Evolutionary conservation across 1,140 invertebrate genomes (phyloP), one percentile per base, ranked within the genome.

Genomic region (Trichonephila clavipes): DNA sequence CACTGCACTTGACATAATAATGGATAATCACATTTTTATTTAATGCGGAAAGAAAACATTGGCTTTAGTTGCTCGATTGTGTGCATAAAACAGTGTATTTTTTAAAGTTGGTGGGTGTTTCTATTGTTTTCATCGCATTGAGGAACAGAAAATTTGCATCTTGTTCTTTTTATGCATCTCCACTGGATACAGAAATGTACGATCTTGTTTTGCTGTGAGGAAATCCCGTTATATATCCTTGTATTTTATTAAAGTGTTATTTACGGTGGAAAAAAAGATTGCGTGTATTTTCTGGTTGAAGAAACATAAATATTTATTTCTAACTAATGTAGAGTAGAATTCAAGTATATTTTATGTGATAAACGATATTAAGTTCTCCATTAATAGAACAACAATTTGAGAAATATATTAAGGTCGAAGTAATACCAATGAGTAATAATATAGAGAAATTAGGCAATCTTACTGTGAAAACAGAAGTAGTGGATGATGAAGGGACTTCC

Each of bases 401-500:
- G 7, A 51, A 85, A 58, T 58, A 72, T 77, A 18, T 12, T 18
- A 18, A 40, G 12, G 6, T 34, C 34, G 24, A 59, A 85, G 12
- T 61, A 59, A 6, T 59, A 59, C 51, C 8, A 28, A 90, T 90
- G 89, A 90, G 72, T 77, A 21, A 19, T 40, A 85, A 24, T 85
- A 72, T 85, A 24, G 90, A 92, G 40, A 92, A 92, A 85, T 40
- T 83, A 34, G 90, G 90, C 5, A 77, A 83, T n/a, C 19, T 92
- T 18, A 83, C 62, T 12, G 28, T 92, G 62, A 92, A 92, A 85
- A 92, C 90, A 21, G 90, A 92, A 58, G 28, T 64, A 19, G 90
- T 92, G 18, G 90, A 91, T 1, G 90, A 85, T 8, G 77, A 59
- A 34, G n/a, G 14, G 51, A 19, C 81, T 16, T 19, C 62, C 18